Conservation (phyloP, 2,113 vertebrate genomes). For the Numenius arquata region DNA sequence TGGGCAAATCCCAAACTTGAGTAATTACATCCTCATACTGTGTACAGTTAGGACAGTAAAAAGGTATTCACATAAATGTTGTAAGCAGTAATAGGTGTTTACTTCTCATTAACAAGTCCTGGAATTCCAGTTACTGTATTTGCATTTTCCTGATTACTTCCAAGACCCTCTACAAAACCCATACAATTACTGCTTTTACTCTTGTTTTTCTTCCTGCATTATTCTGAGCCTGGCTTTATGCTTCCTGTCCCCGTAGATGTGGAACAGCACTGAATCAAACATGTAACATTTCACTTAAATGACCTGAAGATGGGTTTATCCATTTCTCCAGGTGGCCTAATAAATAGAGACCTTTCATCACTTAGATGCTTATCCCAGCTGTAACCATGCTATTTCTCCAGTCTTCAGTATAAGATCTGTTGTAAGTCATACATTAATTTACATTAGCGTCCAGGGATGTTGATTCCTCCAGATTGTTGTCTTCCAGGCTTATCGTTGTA, state of each 20-base stretch:
- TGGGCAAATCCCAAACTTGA: not conserved
- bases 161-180: not conserved
- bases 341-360: constrained; percentile 18
- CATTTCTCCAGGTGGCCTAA: constrained; percentile 2
- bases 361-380: constrained; percentile 45
- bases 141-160: not conserved
- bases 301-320: not conserved
- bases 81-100: not conserved
- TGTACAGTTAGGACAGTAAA: not conserved
- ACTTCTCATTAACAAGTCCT: not conserved
- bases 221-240: not conserved
- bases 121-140: not conserved
- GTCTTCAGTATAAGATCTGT: not conserved
- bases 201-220: not conserved
- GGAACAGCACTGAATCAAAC: not conserved
- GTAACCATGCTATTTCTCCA: not conserved
- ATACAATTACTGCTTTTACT: not conserved
- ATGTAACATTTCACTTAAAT: not conserved
- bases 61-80: not conserved
- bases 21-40: not conserved
- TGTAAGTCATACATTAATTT: constrained; percentile 29
- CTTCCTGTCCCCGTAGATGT: not conserved
- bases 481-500: constrained; percentile 27
- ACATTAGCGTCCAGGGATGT: not conserved
- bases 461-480: not conserved